Base-by-base conservation (phyloP, 2,797 vertebrate species). In the Streptopelia turtur region DNA sequence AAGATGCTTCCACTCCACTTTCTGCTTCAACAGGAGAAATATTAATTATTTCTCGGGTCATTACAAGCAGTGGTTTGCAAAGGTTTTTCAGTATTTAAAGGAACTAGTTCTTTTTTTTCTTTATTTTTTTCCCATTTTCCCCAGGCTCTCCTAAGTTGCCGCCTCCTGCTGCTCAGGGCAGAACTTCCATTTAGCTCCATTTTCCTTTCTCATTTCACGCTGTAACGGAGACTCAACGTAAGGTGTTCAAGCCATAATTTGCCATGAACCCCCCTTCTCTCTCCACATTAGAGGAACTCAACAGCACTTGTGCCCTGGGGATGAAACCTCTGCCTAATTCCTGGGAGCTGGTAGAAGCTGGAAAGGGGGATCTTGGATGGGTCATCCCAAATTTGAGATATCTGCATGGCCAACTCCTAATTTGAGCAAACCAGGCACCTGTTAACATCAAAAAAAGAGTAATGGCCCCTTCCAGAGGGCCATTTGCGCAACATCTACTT, bases 121-220 rank as follows among this genome's bases (percentile, higher is more conserved):
- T 52, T 64, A 45, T 52, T 24, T 57, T 43, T 9, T 33, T 5
- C 3, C 12, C 35, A 4, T 91, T 63, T 78, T 63, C 64, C 85
- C 75, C 69, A 68, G 45, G 21, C 53, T 63, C 81, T 95, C 83
- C 17, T 53, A 86, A 83, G 66, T 61, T 68, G 64, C 66, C 83
- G 87, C 43, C 71, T 63, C 12, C 33, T 30, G 90, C 93, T 96
- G 89, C 95, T 96, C 37, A 66, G 66, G 97, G 97, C 94, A 97
- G 77, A 94, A 87, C 93, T 98, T 97, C 96, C 88, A 95, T 96
- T 97, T 95, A 97, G 96, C 87, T 86, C 91, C 87, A 70, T 97
- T 98, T 98, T 97, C 96, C 97, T 97, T 97, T 98, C 95, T 98
- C 96, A 97, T 98, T 98, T 98, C 97, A 97, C 96, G 97, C 97